Conservation (phyloP, 2,888 invertebrate genomes). For the Pollenia griseotomentosa region DNA sequence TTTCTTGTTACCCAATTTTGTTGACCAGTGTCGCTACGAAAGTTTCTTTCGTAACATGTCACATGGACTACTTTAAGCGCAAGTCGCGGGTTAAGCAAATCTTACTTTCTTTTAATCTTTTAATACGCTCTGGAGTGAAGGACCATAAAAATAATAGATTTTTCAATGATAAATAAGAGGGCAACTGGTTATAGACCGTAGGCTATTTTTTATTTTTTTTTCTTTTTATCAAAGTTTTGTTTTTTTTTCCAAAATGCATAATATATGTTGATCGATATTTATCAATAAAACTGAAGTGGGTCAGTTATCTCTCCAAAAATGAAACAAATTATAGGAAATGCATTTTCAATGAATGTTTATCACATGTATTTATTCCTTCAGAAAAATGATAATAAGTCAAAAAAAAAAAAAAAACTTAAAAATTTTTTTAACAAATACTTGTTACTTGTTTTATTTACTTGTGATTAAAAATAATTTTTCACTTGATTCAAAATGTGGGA, state of each 20-base stretch:
- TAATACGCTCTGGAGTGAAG: too few relatives aligned
- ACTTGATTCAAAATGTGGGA: constrained; percentile 1
- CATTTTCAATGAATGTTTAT: constrained; percentile 10
- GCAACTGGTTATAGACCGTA: too few relatives aligned
- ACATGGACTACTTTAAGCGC: too few relatives aligned
- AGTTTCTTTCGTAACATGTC: too few relatives aligned
- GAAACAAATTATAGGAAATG: constrained; percentile 20
- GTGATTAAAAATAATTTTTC: constrained; percentile 17
- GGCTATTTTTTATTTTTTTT: too few relatives aligned
- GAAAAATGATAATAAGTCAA: constrained; percentile 20
- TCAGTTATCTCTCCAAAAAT: constrained; percentile 2
- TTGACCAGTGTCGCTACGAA: too few relatives aligned
- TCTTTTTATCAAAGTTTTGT: background rate
- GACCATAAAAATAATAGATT: too few relatives aligned
- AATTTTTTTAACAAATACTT: constrained; percentile 1
- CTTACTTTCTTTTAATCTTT: too few relatives aligned
- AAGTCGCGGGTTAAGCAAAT: too few relatives aligned
- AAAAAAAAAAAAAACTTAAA: constrained; percentile 10
- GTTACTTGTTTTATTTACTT: constrained; percentile 34
- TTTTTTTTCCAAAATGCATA: background rate
- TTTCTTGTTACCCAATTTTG: too few relatives aligned
- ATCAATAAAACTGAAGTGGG: background rate
- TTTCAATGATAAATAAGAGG: too few relatives aligned
- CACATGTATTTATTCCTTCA: background rate
- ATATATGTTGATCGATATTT: background rate